Conservation (phyloP, 1,140 invertebrate species). For the Ridgeia piscesae region DNA sequence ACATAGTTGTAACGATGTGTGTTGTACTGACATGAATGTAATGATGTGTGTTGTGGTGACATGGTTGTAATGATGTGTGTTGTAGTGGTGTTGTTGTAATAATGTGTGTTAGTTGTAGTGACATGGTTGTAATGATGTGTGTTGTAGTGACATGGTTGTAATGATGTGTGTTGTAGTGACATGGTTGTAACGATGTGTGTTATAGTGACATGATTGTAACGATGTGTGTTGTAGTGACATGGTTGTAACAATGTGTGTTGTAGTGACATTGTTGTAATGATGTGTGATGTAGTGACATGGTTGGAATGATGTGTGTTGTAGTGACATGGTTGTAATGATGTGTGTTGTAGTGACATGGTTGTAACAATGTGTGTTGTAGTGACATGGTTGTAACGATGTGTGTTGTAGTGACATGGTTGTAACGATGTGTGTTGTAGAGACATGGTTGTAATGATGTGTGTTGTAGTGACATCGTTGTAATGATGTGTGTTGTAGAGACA, state of each 20-base stretch:
- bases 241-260: neutral
- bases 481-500: neutral
- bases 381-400: neutral
- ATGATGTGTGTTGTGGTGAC: neutral
- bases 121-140: slow-evolving; percentile 30
- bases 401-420: neutral
- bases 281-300: too few species aligned
- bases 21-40: neutral
- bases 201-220: neutral
- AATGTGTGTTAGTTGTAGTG: slow-evolving; percentile 28
- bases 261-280: neutral
- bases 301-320: neutral
- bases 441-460: neutral
- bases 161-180: slow-evolving; percentile 8
- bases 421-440: neutral
- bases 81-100: slow-evolving; percentile 28
- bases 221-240: slow-evolving; percentile 32
- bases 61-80: neutral
- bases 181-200: neutral
- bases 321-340: neutral
- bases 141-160: neutral
- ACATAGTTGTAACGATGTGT: neutral
- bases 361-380: neutral
- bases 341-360: neutral
- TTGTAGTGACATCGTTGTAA: too few species aligned